Percentiles rank a stretch among this genome's conserved stretches.
These are phyloP conservation scores for Puffinus mauretanicus DNA, from an alignment of 2,113 vertebrate genomes.

Conservation along the genomic window DNA sequence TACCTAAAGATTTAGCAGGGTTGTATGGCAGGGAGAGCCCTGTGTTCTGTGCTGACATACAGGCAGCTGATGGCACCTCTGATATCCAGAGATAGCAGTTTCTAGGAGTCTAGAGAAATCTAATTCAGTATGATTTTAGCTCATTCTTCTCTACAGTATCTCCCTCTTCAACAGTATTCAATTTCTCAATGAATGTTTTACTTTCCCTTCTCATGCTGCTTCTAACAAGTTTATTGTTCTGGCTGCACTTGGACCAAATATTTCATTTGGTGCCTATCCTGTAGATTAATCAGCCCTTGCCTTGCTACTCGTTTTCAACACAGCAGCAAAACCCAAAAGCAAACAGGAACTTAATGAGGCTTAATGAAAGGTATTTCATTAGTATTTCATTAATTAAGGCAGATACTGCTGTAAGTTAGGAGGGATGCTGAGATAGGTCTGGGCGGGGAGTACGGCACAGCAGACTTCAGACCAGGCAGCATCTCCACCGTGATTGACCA, in stretches of 20 bases:
- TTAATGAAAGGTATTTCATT: not conserved
- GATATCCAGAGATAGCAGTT: not conserved
- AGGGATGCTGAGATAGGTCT: fast-evolving
- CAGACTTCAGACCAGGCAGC: not conserved
- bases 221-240: not conserved
- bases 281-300: fast-evolving
- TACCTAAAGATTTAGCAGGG: not conserved
- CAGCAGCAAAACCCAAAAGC: not conserved
- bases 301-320: not conserved
- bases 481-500: fast-evolving
- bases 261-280: too few species aligned
- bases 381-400: not conserved
- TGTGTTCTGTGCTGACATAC: not conserved
- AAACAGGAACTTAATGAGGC: not conserved
- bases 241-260: too few species aligned
- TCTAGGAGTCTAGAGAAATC: not conserved
- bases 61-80: not conserved
- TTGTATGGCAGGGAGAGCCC: not conserved
- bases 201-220: not conserved
- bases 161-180: not conserved
- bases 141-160: not conserved
- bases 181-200: not conserved
- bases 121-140: not conserved
- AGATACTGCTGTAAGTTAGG: not conserved
- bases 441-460: too few species aligned